Conservation (phyloP, 2,888 invertebrate genomes). For the Drosophila imparisetae region DNA sequence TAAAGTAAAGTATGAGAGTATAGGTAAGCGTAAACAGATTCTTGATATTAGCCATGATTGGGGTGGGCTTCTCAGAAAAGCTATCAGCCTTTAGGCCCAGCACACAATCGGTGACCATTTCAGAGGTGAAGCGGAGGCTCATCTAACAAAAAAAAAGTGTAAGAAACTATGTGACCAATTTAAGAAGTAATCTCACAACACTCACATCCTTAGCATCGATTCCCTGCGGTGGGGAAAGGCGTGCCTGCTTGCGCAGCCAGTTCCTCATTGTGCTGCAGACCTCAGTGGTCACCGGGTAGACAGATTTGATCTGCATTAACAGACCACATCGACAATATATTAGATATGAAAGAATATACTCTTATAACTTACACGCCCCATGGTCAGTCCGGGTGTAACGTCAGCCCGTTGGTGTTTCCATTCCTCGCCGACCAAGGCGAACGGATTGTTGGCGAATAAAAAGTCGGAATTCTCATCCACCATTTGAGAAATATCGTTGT, state of each 20-base stretch:
- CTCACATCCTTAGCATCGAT: slow-evolving; percentile 84
- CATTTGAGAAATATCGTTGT: slow-evolving; percentile 68
- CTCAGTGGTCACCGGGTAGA: slow-evolving; percentile 85
- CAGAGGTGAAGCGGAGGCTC: slow-evolving; percentile 83
- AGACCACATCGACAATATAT: background rate
- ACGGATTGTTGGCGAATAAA: slow-evolving; percentile 85
- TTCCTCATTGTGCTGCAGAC: slow-evolving; percentile 84
- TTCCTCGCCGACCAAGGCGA: slow-evolving; percentile 84
- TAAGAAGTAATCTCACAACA: background rate
- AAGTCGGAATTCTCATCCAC: slow-evolving; percentile 85
- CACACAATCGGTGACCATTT: slow-evolving; percentile 85
- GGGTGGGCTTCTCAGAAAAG: slow-evolving; percentile 79
- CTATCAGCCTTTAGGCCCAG: slow-evolving; percentile 84
- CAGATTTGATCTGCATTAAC: slow-evolving; percentile 83
- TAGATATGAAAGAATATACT: background rate
- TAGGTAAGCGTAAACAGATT: slow-evolving; percentile 74
- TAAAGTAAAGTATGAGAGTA: slow-evolving; percentile 54
- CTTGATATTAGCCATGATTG: slow-evolving; percentile 76
- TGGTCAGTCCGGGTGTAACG: slow-evolving; percentile 86
- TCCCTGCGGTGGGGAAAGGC: slow-evolving; percentile 73
- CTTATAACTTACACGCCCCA: slow-evolving; percentile 83
- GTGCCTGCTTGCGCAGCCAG: slow-evolving; percentile 82
- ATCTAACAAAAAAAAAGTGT: slow-evolving; percentile 58
- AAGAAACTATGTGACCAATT: background rate
- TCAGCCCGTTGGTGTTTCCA: slow-evolving; percentile 86